Percentiles rank a stretch among this genome's conserved stretches.
Evolutionary conservation across 2,797 vertebrate genomes (phyloP).

Genomic region (Emydoidea blandingii): DNA sequence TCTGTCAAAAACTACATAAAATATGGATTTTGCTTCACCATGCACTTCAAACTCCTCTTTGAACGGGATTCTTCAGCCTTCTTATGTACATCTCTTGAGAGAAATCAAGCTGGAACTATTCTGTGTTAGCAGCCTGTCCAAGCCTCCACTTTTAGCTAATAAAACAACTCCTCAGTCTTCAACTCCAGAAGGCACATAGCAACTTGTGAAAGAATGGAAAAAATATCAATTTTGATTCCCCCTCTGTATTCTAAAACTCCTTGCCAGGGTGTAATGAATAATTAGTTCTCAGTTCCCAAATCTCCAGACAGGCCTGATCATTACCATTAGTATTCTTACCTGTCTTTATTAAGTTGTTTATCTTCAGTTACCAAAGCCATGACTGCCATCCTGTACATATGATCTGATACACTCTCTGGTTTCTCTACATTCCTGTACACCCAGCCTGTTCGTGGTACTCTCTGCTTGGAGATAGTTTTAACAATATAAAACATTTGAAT

Average conservation of each 20-base stretch:
- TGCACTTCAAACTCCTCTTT: neutral
- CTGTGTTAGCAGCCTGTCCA: neutral
- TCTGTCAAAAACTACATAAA: fast-evolving
- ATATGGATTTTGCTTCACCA: neutral
- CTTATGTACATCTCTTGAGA: neutral
- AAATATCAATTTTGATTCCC: neutral
- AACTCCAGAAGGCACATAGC: neutral
- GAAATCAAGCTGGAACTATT: neutral
- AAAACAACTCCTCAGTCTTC: neutral
- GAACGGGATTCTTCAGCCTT: neutral
- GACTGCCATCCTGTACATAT: constrained; percentile 98
- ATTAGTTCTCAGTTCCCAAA: neutral
- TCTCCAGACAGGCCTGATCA: fast-evolving
- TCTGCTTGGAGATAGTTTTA: constrained; percentile 72
- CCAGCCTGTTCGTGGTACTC: constrained; percentile 94
- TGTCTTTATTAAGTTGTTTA: constrained; percentile 89
- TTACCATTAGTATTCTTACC: constrained; percentile 77
- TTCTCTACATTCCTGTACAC: constrained; percentile 90
- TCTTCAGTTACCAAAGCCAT: constrained; percentile 95
- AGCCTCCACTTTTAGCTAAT: neutral
- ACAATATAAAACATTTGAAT: fast-evolving
- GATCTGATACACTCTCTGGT: constrained; percentile 96
- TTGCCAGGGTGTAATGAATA: fast-evolving
- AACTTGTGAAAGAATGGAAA: fast-evolving
- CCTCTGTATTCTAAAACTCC: neutral